phyloP scores from a whole-genome alignment of 2,888 invertebrate species.

The Eristalinus sepulchralis region DNA sequence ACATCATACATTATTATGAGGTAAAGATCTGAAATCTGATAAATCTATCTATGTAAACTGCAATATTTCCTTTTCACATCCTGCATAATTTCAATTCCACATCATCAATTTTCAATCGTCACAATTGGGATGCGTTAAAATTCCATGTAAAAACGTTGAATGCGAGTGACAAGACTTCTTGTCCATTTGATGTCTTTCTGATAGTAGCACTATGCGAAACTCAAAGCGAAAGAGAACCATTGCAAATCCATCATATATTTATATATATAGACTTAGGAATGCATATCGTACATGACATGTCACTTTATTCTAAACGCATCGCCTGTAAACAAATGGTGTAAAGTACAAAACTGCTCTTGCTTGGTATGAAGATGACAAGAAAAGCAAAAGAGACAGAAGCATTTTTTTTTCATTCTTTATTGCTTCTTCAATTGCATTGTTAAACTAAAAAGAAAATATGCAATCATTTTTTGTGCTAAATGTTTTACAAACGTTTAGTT shows the following conservation, averaged over 20 bases:
- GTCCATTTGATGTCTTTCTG: conserved; percentile 21
- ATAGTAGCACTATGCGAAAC: conserved; percentile 5
- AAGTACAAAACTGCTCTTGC: background rate
- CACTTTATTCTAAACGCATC: background rate
- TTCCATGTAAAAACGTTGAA: conserved; percentile 11
- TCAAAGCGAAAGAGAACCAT: background rate
- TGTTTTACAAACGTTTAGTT: background rate
- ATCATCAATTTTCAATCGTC: background rate
- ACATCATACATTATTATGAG: background rate
- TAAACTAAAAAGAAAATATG: background rate
- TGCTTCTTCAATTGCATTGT: too few species aligned
- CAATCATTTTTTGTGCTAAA: background rate
- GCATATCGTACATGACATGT: background rate
- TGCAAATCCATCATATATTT: background rate
- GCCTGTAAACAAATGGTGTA: background rate
- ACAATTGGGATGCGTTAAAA: conserved; percentile 3
- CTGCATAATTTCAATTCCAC: background rate
- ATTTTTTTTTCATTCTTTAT: too few species aligned
- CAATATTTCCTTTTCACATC: background rate
- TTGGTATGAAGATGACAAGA: background rate
- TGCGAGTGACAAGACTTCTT: conserved; percentile 11
- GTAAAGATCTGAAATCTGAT: background rate
- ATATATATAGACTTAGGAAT: too few species aligned
- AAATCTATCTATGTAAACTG: background rate
- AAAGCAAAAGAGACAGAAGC: background rate